Conservation (phyloP, 2,797 vertebrate species). For the Spinus olivaceus region DNA sequence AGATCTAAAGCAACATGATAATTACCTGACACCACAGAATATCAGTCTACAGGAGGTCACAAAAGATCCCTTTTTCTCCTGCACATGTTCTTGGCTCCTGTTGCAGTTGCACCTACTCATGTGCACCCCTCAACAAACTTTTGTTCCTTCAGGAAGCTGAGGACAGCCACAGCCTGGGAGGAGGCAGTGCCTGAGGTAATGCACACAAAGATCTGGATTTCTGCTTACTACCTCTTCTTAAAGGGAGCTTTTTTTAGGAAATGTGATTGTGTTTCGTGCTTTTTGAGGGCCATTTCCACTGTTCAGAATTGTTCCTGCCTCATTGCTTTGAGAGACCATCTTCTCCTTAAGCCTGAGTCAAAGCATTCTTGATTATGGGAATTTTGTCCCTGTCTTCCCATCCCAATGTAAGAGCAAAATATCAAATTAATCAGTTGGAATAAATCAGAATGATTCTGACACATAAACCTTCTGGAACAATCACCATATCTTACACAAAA, state of each 20-base stretch:
- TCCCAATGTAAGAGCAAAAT: neutral
- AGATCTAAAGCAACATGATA: neutral
- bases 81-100: neutral
- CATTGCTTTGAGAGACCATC: neutral
- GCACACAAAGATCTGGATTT: neutral
- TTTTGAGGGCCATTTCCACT: neutral
- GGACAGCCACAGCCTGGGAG: neutral
- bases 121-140: fast-evolving
- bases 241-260: neutral
- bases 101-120: neutral
- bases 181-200: neutral
- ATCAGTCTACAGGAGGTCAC: neutral
- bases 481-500: neutral
- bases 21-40: neutral
- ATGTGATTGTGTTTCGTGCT: neutral
- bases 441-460: neutral
- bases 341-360: neutral
- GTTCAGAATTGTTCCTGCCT: neutral
- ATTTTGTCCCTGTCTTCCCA: neutral
- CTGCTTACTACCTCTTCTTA: neutral
- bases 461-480: neutral
- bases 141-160: neutral
- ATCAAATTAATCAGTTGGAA: neutral
- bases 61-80: neutral
- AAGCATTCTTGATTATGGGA: neutral